phyloP scores from a whole-genome alignment of 2,113 vertebrate species.

The Otus sunia region DNA sequence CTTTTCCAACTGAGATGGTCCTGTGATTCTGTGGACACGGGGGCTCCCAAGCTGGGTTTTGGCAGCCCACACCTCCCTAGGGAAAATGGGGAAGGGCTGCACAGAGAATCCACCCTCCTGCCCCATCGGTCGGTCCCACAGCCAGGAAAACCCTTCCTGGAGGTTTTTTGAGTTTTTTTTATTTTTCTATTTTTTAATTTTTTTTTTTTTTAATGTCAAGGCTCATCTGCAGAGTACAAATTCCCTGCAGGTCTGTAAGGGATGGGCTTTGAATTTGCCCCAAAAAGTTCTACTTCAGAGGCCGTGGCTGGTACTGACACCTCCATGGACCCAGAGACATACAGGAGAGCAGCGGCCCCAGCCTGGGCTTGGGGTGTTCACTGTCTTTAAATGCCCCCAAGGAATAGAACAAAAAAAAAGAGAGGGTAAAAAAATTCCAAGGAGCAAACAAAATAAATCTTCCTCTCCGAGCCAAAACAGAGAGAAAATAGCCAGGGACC shows the following conservation, averaged over 20 bases:
- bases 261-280: not conserved
- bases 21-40: no score
- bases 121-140: not conserved
- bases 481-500: conserved; percentile 53
- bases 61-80: not conserved
- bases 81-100: not conserved
- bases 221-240: not conserved
- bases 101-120: not conserved
- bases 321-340: not conserved
- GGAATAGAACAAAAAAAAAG: not conserved
- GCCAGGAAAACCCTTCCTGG: not conserved
- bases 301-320: not conserved
- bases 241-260: not conserved
- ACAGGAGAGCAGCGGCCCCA: not conserved
- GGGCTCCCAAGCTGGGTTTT: not conserved
- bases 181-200: not conserved
- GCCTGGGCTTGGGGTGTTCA: rapidly evolving
- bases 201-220: not conserved
- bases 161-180: rapidly evolving
- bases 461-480: conserved; percentile 39
- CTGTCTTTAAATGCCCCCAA: not conserved
- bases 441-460: conserved; percentile 39
- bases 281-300: not conserved
- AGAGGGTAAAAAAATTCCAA: not conserved
- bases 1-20: no score